Percentiles rank a stretch among this genome's conserved stretches.
Evolutionary conservation across 2,888 invertebrate genomes (phyloP).

Genomic region (Smittia aterrima): DNA sequence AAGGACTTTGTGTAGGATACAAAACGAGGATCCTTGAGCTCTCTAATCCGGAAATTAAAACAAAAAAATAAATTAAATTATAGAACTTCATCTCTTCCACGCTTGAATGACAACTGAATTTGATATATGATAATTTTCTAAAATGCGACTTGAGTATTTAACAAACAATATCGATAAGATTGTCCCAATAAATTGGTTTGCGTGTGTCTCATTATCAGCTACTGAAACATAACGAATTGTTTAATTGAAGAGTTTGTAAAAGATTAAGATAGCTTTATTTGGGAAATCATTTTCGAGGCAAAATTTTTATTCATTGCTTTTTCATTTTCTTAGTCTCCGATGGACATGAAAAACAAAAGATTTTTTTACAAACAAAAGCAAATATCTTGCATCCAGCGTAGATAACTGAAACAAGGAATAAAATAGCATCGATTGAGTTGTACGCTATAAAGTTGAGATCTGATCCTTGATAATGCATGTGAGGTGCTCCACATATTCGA

Average conservation of each 20-base stretch:
- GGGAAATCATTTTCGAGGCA: no score
- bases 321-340: not conserved
- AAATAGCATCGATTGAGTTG: constrained; percentile 55
- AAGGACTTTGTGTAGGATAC: constrained; percentile 50
- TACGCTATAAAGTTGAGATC: constrained; percentile 54
- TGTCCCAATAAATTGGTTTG: not conserved
- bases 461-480: constrained; percentile 56
- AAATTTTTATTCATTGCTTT: not conserved
- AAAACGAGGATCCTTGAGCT: constrained; percentile 50
- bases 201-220: not conserved
- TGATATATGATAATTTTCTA: not conserved
- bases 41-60: not conserved
- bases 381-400: constrained; percentile 17
- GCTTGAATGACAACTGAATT: not conserved
- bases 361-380: no score
- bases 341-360: no score
- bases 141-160: not conserved
- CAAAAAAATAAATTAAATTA: not conserved
- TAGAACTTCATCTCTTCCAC: not conserved
- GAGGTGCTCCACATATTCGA: constrained; percentile 60
- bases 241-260: no score
- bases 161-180: not conserved
- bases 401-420: constrained; percentile 46
- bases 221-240: no score
- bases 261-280: no score